Base-by-base conservation (phyloP, 2,888 invertebrate species). In the Mactromeris polynyma region DNA sequence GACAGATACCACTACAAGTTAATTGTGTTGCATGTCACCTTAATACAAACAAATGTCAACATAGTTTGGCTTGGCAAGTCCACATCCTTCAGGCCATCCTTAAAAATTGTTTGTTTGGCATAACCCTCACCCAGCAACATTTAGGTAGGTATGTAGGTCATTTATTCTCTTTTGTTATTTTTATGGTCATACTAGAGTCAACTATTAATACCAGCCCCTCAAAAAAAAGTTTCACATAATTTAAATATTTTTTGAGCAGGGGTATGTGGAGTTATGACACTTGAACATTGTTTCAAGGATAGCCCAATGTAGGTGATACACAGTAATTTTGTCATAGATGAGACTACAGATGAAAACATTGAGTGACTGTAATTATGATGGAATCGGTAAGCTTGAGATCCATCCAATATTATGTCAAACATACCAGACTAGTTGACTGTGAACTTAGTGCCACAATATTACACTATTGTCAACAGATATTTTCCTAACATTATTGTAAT, bases 401-500 rank as follows among this genome's bases (percentile, higher is more conserved):
- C 36, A 33, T 73, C 73, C 73, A 73, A 73, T 73, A 33, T 19
- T 31, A 36, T 73, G 73, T 73, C 73, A 73, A 73, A 73, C 36
- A 17, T 36, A 33, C 73, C 33, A 73, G 31, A 36, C 36, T 33
- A 73, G 73, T 73, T 73, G 33, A 31, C 73, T 36, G 73, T 73
- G 73, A 73, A 33, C 36, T 36, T 73, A 26, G 17, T 73, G 33
- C 14, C 19, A 73, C 36, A 73, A 33, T 36, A 73, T 73, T 73
- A 73, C 73, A 33, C 19, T 36, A 73, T 73, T 73, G 73, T 73
- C 73, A 73, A 73, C 73, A 73, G 73, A 73, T 73, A 73, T 73
- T 73, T 73, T 73, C 33, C 73, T 33, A 21, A 58, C 58, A 58
- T 58, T 19, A 58, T 26, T 58, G 21, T 19, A 7, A 58, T 11